Percentiles rank a stretch among this genome's conserved stretches.
Evolutionary conservation across 2,888 invertebrate genomes (phyloP).

Genomic region (Nemapogon koenigi): DNA sequence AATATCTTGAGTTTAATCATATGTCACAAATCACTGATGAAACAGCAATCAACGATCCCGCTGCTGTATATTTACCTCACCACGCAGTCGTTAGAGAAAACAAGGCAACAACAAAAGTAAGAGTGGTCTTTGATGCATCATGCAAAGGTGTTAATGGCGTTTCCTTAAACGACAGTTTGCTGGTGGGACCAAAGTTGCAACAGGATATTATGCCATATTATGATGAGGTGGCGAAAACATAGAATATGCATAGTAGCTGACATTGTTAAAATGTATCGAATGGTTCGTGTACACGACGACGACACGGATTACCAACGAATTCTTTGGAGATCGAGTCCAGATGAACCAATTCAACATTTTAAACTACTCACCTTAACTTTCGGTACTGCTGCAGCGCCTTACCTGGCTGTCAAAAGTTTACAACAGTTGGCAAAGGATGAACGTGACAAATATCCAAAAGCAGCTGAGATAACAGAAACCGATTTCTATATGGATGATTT

Average conservation of each 20-base stretch:
- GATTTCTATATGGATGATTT: conserved; percentile 9
- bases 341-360: conserved; percentile 13
- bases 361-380: conserved; percentile 16
- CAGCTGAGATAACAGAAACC: conserved; percentile 9
- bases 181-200: conserved; percentile 10
- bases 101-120: conserved; percentile 10
- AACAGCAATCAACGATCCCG: not conserved
- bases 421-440: conserved; percentile 16
- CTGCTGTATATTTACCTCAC: conserved; percentile 12
- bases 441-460: conserved; percentile 12
- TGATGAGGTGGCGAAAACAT: conserved; percentile 19
- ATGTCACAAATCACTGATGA: conserved; percentile 9
- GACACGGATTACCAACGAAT: conserved; percentile 18
- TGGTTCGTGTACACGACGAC: conserved; percentile 13
- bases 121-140: conserved; percentile 12
- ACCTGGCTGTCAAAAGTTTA: conserved; percentile 16
- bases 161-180: conserved; percentile 11
- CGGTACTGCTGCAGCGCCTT: conserved; percentile 19
- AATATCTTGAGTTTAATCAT: conserved; percentile 14
- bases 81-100: conserved; percentile 9
- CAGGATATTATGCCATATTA: conserved; percentile 18
- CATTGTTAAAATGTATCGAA: conserved; percentile 21
- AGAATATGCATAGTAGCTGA: conserved; percentile 18
- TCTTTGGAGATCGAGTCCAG: conserved; percentile 14
- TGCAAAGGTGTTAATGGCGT: conserved; percentile 11